Conservation (phyloP, 1,140 invertebrate genomes). For the Lepidurus apus region DNA sequence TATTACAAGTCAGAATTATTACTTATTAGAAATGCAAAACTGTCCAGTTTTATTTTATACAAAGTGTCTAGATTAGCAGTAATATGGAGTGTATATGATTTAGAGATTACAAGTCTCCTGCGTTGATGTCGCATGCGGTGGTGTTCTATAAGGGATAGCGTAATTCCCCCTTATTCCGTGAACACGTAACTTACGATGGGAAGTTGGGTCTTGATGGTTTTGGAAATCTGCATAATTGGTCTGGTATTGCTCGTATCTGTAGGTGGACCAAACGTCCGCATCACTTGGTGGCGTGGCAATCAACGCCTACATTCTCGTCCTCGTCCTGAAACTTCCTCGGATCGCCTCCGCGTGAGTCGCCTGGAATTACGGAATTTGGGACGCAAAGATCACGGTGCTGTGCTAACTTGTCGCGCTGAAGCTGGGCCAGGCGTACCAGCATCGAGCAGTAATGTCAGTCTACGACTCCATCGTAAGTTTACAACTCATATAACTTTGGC, state of each 20-base stretch:
- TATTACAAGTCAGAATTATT: no score
- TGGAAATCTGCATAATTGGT: no score
- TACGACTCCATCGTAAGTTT: slow-evolving; percentile 31
- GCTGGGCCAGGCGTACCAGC: slow-evolving; percentile 18
- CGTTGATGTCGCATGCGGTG: no score
- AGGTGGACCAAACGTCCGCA: slow-evolving; percentile 5
- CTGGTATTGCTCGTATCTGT: neutral
- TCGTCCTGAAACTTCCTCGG: neutral
- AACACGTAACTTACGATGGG: no score
- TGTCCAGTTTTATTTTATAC: no score
- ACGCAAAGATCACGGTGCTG: slow-evolving; percentile 26
- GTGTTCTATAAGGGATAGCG: no score
- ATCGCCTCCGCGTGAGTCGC: slow-evolving; percentile 23
- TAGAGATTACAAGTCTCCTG: no score
- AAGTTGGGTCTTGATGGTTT: no score
- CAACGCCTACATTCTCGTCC: neutral
- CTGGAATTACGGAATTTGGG: slow-evolving; percentile 10
- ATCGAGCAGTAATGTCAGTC: slow-evolving; percentile 26
- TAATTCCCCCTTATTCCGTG: no score
- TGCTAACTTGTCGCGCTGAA: slow-evolving; percentile 28
- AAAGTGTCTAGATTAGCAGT: no score
- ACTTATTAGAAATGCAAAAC: no score
- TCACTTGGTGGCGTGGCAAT: slow-evolving; percentile 26
- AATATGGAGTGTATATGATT: no score
- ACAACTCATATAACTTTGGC: neutral